Conservation (phyloP, 2,888 invertebrate genomes). For the Fabriciana adippe region DNA sequence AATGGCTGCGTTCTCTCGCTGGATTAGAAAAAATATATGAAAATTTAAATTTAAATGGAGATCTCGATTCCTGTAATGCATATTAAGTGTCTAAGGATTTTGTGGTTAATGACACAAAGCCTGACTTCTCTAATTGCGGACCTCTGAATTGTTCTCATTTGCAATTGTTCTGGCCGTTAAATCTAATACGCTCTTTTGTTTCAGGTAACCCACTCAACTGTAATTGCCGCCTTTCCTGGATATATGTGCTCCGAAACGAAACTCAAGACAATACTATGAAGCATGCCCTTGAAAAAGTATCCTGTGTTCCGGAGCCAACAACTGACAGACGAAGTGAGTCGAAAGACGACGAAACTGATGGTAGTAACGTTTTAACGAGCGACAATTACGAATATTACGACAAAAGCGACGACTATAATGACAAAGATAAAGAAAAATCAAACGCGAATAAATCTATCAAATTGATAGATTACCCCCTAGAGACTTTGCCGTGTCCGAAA, state of each 20-base stretch:
- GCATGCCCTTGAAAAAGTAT: conserved; percentile 87
- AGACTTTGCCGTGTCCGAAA: conserved; percentile 74
- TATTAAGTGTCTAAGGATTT: conserved; percentile 35
- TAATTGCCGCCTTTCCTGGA: conserved; percentile 92
- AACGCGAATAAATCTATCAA: conserved; percentile 60
- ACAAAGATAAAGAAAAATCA: conserved; percentile 54
- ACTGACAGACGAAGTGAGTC: conserved; percentile 60
- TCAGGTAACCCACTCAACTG: conserved; percentile 92
- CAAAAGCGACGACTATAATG: conserved; percentile 63
- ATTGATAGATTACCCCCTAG: conserved; percentile 68
- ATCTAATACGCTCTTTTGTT: conserved; percentile 43
- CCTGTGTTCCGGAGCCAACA: conserved; percentile 83
- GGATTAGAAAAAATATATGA: conserved; percentile 40
- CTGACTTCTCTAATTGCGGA: conserved; percentile 29
- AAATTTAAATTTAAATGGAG: conserved; percentile 38
- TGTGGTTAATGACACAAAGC: conserved; percentile 35
- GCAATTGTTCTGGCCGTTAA: conserved; percentile 33
- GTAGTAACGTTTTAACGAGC: conserved; percentile 59
- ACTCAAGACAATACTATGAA: conserved; percentile 86
- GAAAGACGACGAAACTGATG: conserved; percentile 53
- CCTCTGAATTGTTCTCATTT: conserved; percentile 33
- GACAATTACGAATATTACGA: conserved; percentile 74
- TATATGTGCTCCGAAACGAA: conserved; percentile 88
- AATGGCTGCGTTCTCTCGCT: conserved; percentile 34
- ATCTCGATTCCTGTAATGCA: conserved; percentile 33